A percentile compares a stretch with the other conserved stretches of the same genome.
Evolutionary conservation across 2,113 vertebrate genomes (phyloP).

Genomic region (Eira barbara): DNA sequence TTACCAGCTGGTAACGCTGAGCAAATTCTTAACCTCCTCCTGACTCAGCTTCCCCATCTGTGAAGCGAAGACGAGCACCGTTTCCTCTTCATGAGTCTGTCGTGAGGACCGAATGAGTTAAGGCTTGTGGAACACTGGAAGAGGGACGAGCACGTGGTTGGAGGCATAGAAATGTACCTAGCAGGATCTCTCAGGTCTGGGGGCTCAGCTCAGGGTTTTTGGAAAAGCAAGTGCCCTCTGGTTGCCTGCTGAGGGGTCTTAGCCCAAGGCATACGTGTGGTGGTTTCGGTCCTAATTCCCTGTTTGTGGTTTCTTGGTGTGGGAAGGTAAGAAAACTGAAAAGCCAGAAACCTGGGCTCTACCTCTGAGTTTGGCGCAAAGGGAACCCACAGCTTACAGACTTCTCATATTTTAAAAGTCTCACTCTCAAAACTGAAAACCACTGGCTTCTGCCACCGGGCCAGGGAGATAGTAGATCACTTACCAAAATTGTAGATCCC

Average conservation of each 20-base stretch:
- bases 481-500: not conserved
- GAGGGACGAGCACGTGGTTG: accelerated
- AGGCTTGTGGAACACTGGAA: not conserved
- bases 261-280: accelerated
- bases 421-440: not conserved
- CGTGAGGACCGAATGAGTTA: not conserved
- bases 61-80: too few species aligned
- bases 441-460: not conserved
- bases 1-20: not conserved
- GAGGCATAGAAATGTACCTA: accelerated
- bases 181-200: not conserved
- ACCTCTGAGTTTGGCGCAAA: not conserved
- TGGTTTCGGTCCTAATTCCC: not conserved
- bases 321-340: not conserved
- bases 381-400: not conserved
- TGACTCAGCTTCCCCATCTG: not conserved
- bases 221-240: not conserved
- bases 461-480: too few species aligned
- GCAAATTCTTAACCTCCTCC: not conserved
- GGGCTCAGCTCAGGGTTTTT: not conserved
- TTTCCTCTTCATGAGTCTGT: not conserved
- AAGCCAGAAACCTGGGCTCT: not conserved
- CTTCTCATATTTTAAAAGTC: not conserved
- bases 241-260: accelerated
- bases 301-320: not conserved